phyloP scores from a whole-genome alignment of 2,797 vertebrate species.

The Aldrovandia affinis region DNA sequence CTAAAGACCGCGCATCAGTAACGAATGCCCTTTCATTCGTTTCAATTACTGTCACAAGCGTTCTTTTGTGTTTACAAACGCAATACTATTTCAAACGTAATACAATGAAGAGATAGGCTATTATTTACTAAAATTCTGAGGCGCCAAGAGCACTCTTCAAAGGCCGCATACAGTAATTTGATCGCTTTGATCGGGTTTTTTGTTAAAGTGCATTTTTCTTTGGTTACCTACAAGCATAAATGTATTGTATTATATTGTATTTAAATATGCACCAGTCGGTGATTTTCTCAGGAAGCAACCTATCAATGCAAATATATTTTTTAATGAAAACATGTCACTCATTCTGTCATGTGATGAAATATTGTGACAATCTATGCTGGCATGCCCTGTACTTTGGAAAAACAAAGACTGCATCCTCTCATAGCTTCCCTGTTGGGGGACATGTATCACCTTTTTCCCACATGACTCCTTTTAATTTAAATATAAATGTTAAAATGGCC shows the following conservation, averaged over 20 bases:
- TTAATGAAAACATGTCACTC: not conserved
- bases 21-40: no score
- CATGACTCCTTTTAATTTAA: not conserved
- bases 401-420: not conserved
- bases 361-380: not conserved
- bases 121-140: not conserved
- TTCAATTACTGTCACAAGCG: no score
- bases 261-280: not conserved
- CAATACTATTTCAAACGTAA: no score
- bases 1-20: no score
- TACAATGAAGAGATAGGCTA: slow-evolving; percentile 10
- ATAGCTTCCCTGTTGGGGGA: no score
- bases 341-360: not conserved
- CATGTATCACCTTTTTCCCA: not conserved
- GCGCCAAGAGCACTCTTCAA: not conserved
- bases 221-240: not conserved
- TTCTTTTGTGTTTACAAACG: no score
- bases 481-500: no score
- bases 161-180: not conserved
- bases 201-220: not conserved
- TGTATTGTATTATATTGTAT: not conserved
- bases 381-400: not conserved
- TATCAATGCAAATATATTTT: not conserved
- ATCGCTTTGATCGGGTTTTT: not conserved
- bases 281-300: not conserved